Conservation (phyloP, 2,888 invertebrate species). For the Philonicus albiceps region DNA sequence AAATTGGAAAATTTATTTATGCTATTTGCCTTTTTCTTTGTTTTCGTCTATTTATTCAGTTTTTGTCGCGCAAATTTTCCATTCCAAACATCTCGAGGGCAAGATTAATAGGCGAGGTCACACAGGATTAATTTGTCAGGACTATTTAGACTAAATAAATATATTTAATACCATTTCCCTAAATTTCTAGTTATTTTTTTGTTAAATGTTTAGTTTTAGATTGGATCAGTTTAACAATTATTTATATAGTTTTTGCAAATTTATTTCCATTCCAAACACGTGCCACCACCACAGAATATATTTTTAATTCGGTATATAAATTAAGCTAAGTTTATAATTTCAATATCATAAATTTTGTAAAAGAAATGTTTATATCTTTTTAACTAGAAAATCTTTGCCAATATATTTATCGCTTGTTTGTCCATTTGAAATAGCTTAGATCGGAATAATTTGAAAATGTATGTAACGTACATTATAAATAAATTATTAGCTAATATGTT, state of each 20-base stretch:
- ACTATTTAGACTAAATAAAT: neutral
- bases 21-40: neutral
- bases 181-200: neutral
- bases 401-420: too few species aligned
- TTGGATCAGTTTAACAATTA: neutral
- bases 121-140: neutral
- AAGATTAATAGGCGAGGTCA: neutral
- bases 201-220: neutral
- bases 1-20: neutral
- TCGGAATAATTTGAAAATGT: too few species aligned
- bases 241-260: neutral
- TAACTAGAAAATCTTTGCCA: too few species aligned
- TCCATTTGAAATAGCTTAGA: too few species aligned
- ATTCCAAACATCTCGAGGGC: neutral
- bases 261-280: neutral
- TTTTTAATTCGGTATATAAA: neutral
- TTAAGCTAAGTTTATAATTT: neutral
- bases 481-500: too few species aligned
- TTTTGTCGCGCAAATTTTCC: neutral
- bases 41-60: neutral
- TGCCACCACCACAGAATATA: neutral
- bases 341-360: neutral
- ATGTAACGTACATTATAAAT: too few species aligned
- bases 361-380: too few species aligned
- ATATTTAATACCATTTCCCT: neutral